Evolutionary conservation across 2,888 invertebrate genomes (phyloP).

Genomic region (Osedax frankpressi): DNA sequence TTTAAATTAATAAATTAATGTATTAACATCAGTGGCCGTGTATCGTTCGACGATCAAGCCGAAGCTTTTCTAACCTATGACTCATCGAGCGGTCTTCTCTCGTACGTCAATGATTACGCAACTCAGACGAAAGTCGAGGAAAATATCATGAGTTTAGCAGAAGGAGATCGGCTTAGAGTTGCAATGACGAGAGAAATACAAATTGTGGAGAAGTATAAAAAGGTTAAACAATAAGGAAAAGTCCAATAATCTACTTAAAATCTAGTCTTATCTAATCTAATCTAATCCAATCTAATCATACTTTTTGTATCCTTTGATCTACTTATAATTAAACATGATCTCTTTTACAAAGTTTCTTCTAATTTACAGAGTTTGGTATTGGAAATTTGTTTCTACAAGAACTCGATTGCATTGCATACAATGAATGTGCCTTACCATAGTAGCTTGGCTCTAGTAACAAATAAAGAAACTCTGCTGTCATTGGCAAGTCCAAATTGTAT

Average conservation of each 20-base stretch:
- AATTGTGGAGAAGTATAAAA: too few species aligned
- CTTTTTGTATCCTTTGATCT: too few species aligned
- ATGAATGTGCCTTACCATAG: not conserved
- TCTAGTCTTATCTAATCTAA: too few species aligned
- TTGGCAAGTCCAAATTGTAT: not conserved
- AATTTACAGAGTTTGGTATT: conserved; percentile 7
- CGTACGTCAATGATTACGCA: not conserved
- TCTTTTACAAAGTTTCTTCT: too few species aligned
- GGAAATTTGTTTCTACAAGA: conserved; percentile 5
- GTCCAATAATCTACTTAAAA: too few species aligned
- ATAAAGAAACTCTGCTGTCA: not conserved
- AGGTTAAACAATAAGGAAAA: too few species aligned
- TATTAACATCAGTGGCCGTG: too few species aligned
- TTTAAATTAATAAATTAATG: too few species aligned
- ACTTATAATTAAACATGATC: too few species aligned
- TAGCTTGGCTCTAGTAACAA: not conserved
- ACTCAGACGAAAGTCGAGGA: not conserved
- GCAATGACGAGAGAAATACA: not conserved
- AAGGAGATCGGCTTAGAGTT: not conserved
- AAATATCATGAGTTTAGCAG: not conserved
- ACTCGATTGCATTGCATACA: not conserved
- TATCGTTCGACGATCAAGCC: too few species aligned
- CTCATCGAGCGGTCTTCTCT: not conserved
- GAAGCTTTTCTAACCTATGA: not conserved
- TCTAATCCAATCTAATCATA: too few species aligned